Evolutionary conservation across 2,888 invertebrate genomes (phyloP), one percentile per base, ranked within the genome.

Genomic region (Chalcosyrphus nemorum): DNA sequence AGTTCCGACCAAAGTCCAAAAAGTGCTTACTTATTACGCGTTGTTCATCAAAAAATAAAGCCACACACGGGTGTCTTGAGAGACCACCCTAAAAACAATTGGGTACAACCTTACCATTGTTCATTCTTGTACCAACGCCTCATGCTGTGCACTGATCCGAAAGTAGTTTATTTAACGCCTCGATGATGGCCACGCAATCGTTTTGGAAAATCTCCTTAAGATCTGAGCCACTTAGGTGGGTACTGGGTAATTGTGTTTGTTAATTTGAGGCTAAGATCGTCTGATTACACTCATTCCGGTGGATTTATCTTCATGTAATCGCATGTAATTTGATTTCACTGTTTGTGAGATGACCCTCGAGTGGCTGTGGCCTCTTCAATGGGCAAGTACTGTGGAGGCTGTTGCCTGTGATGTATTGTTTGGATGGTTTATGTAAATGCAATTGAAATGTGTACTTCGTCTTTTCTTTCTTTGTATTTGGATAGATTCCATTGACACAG

Each of bases 91-190:
- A 13, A 32, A 32, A 47, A 19, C 32, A 45, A 32, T 32, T 21
- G 19, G 13, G 7, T 13, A 32, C 63, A 45, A 19, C 13, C 19
- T 9, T 19, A 13, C 32, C 45, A 47, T 52, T 52, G n/a, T 13
- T 11, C 6, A 7, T 63, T 47, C 63, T 47, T 50, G 4, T 35
- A 45, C 15, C n/a, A 35, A 50, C 47, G 27, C 7, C 24, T 45
- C n/a, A 29, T 24, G 19, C 13, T 24, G 50, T 13, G 29, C 19
- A 11, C 5, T 24, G 21, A 52, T 56, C 61, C n/a, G n/a, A 61
- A 21, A 35, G 45, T 11, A 45, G 56, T 75, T 75, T 75, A 56
- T 65, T 65, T 57, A 65, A 75, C 74, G 65, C 74, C 74, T 75
- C 65, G 57, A 47, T 54, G 65, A 57, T 38, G 65, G 56, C 45